These are phyloP conservation scores for Sceloporus undulatus DNA, from an alignment of 2,113 vertebrate genomes.

Conservation along the genomic window DNA sequence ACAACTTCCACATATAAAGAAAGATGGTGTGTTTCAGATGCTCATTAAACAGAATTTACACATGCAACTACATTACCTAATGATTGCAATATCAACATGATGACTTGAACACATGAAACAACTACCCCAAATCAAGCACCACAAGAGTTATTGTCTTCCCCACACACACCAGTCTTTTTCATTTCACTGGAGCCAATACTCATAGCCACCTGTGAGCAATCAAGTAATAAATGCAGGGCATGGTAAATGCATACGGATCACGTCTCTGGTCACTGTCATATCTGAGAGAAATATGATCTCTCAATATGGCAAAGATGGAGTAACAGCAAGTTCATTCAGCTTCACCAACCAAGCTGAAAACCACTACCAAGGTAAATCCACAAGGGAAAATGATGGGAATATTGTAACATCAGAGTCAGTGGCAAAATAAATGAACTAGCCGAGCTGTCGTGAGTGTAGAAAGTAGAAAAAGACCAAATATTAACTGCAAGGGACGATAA, in stretches of 20 bases:
- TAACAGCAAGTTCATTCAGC: not conserved
- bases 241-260: conserved; percentile 1
- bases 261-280: not conserved
- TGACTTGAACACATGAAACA: not conserved
- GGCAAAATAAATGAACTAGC: not conserved
- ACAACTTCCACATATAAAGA: too few species aligned
- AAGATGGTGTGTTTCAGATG: too few species aligned
- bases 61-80: not conserved
- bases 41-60: not conserved
- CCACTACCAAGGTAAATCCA: not conserved
- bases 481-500: not conserved
- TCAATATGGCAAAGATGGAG: not conserved
- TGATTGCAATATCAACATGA: not conserved
- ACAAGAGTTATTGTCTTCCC: not conserved
- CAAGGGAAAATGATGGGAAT: not conserved
- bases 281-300: not conserved
- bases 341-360: conserved; percentile 21
- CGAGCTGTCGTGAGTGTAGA: not conserved
- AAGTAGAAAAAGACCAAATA: conserved; percentile 1
- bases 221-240: not conserved
- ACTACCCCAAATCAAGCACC: not conserved
- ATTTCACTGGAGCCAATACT: conserved; percentile 6
- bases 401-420: not conserved
- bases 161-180: not conserved
- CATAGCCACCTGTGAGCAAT: not conserved